A percentile compares a stretch with the other conserved stretches of the same genome.
Conservation (phyloP, 2,113 vertebrate genomes). For the Lutjanus erythropterus region DNA sequence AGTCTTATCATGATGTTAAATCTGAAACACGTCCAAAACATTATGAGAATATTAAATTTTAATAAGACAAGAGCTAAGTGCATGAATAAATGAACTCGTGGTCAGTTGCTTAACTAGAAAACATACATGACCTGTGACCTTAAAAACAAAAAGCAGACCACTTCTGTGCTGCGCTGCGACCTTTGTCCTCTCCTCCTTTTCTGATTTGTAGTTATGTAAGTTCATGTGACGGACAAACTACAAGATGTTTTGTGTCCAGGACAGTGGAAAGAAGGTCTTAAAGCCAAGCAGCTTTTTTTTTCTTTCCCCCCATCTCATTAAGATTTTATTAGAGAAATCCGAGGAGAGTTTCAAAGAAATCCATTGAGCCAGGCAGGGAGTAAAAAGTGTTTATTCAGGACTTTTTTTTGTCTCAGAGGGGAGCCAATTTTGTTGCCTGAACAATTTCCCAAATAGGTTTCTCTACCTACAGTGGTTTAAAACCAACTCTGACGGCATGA, state of each 20-base stretch:
- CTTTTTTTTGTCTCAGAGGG: constrained; percentile 1
- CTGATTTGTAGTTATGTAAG: background rate
- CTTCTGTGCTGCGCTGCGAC: background rate
- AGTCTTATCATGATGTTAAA: constrained; percentile 25
- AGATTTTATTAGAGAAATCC: constrained; percentile 56
- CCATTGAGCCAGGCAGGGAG: background rate
- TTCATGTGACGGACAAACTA: constrained; percentile 4
- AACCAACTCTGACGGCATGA: background rate
- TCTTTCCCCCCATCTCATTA: constrained; percentile 43
- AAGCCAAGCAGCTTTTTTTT: constrained; percentile 23
- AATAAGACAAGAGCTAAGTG: background rate
- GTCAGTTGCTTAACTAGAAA: background rate
- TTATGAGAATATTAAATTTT: background rate
- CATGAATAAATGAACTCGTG: constrained; percentile 2
- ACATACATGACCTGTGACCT: background rate
- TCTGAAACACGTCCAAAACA: background rate
- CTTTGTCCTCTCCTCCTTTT: background rate
- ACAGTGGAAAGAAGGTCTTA: constrained; percentile 35
- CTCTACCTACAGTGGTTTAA: constrained; percentile 21
- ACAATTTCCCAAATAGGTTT: background rate
- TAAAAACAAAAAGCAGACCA: background rate
- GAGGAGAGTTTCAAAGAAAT: constrained; percentile 51
- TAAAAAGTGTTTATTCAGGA: constrained; percentile 18
- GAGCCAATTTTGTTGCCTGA: constrained; percentile 19
- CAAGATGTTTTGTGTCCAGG: constrained; percentile 5